Conservation (phyloP, 2,113 vertebrate genomes). For the Eretmochelys imbricata region DNA sequence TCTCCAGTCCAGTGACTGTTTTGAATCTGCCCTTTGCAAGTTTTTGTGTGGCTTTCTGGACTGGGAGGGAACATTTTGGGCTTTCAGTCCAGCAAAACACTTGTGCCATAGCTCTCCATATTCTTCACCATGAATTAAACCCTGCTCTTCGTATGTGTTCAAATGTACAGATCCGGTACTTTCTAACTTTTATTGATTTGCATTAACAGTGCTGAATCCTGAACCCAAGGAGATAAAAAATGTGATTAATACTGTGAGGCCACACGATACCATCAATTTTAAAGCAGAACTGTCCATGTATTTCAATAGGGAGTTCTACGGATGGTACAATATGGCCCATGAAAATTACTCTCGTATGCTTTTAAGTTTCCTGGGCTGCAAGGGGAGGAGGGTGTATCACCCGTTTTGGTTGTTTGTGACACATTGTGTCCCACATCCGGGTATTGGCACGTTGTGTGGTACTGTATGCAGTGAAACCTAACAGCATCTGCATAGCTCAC, state of each 20-base stretch:
- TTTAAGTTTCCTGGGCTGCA: slow-evolving; percentile 58
- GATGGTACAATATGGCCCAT: accelerated
- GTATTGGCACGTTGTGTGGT: slow-evolving; percentile 63
- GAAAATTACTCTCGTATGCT: slow-evolving; percentile 66
- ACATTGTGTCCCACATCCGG: slow-evolving; percentile 32
- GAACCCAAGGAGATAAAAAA: slow-evolving; percentile 2
- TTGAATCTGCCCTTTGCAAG: neutral
- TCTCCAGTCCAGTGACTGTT: neutral
- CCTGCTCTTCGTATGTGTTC: neutral
- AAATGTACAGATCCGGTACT: neutral
- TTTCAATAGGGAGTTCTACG: neutral
- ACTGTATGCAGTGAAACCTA: slow-evolving; percentile 57
- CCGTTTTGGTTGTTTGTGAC: slow-evolving; percentile 18
- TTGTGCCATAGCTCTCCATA: neutral
- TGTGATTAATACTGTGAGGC: slow-evolving; percentile 13
- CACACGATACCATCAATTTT: neutral
- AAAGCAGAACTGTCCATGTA: slow-evolving; percentile 25
- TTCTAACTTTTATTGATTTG: slow-evolving; percentile 45
- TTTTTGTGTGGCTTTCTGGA: neutral
- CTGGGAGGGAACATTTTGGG: neutral
- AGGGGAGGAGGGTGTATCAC: slow-evolving; percentile 38
- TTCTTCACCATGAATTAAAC: neutral
- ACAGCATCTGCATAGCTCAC: slow-evolving; percentile 75
- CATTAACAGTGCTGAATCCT: slow-evolving; percentile 19
- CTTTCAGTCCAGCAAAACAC: neutral